phyloP scores from a whole-genome alignment of 2,888 invertebrate species.

The Silvanus unidentatus region DNA sequence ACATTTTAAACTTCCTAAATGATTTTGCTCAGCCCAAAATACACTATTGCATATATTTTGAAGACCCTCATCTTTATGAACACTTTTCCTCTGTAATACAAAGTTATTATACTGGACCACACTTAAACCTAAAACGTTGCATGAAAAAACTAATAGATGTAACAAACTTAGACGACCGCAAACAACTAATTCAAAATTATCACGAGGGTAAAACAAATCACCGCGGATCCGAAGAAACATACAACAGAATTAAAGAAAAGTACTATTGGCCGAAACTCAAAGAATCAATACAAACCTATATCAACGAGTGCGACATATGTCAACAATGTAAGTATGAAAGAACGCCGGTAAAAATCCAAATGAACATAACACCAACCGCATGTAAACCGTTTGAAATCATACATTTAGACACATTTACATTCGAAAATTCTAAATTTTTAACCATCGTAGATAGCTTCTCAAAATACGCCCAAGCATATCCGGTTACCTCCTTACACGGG shows the following conservation, averaged over 20 bases:
- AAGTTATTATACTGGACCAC: constrained; percentile 6
- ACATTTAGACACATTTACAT: too few species aligned
- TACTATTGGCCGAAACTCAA: background rate
- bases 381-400: too few species aligned
- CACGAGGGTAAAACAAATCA: too few species aligned
- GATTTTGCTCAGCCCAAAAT: constrained; percentile 5
- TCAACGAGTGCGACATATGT: too few species aligned
- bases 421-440: constrained; percentile 1
- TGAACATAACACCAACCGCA: too few species aligned
- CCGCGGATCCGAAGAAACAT: too few species aligned
- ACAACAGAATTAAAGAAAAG: too few species aligned
- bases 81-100: constrained; percentile 6
- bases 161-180: too few species aligned
- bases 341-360: constrained; percentile 1
- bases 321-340: constrained; percentile 2
- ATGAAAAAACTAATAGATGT: too few species aligned
- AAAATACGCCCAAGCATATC: background rate
- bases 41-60: constrained; percentile 10
- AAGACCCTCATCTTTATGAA: too few species aligned
- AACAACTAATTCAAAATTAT: background rate
- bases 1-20: constrained; percentile 6
- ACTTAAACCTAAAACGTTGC: too few species aligned
- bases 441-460: background rate
- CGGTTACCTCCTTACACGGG: too few species aligned
- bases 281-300: background rate